Evolutionary conservation across 1,140 invertebrate genomes (phyloP), one percentile per base, ranked within the genome.

Genomic region (Formica selysi): DNA sequence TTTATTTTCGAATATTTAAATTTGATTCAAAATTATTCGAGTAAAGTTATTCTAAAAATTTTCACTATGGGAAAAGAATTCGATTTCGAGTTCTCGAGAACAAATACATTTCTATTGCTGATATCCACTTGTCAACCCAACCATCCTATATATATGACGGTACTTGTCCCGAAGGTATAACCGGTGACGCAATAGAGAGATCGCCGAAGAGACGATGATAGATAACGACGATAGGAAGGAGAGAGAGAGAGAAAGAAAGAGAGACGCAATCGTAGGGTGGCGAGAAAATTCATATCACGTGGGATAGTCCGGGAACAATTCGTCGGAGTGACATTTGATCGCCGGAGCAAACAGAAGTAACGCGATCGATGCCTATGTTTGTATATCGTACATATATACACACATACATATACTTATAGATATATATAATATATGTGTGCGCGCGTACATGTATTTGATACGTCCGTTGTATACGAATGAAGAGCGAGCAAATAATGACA

Each of bases 281-380:
- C 36, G 89, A 86, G 89, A 86, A 90, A 90, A 90, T 90, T 90
- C 89, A 90, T 90, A 90, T 90, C 89, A 85, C 78, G 54, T 59
- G 73, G 71, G 67, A 87, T 81, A 57, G 62, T 48, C 70, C 64
- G 36, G 80, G 87, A 74, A 86, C 86, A 80, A 88, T 90, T 86
- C 89, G 74, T 59, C 70, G 90, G 79, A 88, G 64, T 78, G 89
- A 90, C 87, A 88, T 90, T 90, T 88, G 89, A 90, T 91, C 89
- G 89, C 11, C 61, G 81, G 59, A 59, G 86, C 70, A 90, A 90
- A 90, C 89, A 90, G 83, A 88, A 76, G 62, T 38, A 51, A 19
- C 38, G 26, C 51, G 64, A 88, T 86, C 89, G 74, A 91, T 90
- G 81, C 29, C 5, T 11, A 36, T 29, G 67, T 64, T 76, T 76